Conservation (phyloP, 2,113 vertebrate genomes). For the Leptodactylus fuscus region DNA sequence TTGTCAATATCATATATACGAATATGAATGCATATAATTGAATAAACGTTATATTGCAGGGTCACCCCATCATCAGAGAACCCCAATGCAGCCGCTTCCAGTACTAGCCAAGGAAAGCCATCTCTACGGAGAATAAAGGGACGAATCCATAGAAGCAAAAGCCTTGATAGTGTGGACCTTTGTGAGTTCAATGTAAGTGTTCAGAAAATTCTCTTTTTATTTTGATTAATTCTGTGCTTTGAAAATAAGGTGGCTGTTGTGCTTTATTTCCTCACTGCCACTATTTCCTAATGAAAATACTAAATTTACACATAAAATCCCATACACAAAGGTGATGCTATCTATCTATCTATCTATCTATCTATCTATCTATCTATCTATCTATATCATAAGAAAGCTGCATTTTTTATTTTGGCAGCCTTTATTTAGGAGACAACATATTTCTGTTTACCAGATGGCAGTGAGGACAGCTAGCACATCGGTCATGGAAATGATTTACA, state of each 20-base stretch:
- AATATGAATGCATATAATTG: too few species aligned
- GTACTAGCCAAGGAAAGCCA: conserved; percentile 91
- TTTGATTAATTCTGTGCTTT: neutral
- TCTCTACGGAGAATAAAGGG: conserved; percentile 96
- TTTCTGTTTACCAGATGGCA: conserved; percentile 27
- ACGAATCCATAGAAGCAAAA: conserved; percentile 94
- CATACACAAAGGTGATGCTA: neutral
- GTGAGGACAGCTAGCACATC: conserved; percentile 1
- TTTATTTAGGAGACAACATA: neutral
- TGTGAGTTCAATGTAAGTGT: conserved; percentile 94
- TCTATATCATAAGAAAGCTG: neutral
- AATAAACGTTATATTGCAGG: conserved; percentile 78
- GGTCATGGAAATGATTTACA: conserved; percentile 33
- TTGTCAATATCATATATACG: too few species aligned
- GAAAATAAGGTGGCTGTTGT: neutral
- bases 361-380: neutral
- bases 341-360: conserved; percentile 12
- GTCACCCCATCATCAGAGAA: conserved; percentile 89
- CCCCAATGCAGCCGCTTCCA: conserved; percentile 85
- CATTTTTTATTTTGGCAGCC: neutral
- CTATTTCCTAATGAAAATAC: neutral
- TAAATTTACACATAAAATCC: neutral
- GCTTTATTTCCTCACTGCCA: neutral
- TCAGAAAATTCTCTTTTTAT: neutral
- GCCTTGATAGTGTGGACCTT: conserved; percentile 92